Evolutionary conservation across 2,113 vertebrate genomes (phyloP), one percentile per base, ranked within the genome.

Genomic region (Emydocephalus ijimae): DNA sequence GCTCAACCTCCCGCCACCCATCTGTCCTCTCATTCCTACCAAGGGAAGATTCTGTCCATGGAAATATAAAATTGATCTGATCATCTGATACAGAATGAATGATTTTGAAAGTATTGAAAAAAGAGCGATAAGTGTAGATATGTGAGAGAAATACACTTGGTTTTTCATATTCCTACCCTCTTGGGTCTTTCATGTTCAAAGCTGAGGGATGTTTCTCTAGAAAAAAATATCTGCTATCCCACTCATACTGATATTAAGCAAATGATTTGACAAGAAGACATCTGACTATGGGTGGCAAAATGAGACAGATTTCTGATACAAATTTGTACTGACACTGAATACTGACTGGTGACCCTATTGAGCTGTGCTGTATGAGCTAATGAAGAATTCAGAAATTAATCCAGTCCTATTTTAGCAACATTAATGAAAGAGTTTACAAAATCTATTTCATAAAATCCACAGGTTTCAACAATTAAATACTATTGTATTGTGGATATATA

Each of bases 251-350:
- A 50, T 91, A 23, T 3, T 15, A 18, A 54, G 4, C 59, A 89
- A 92, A 74, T 45, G 24, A 74, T 85, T 89, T 85, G 69, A 85
- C 43, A 89, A 10, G 26, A 89, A 48, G 54, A 52, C 39, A 43
- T 59, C 88, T 85, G 64, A 57, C 48, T 74, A 48, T 85, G 34
- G 29, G 26, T 45, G 29, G 64, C 48, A 92, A 92, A 43, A 43
- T 85, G 55, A 89, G 91, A 89, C 87, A 92, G 88, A 21, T 92
- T 85, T 92, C 91, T 43, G 48, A 89, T 85, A 92, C 34, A 55
- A n/a, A 34, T 89, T 81, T 20, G 2, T 43, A 81, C 43, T 43
- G 34, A 39, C 29, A n/a, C 34, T 92, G 88, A 59, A 59, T 54
- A 59, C 24, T 89, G 88, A 85, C 57, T 92, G 52, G 89, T 92